These are phyloP conservation scores for Mionectes macconnelli DNA, from an alignment of 2,113 vertebrate species.

Conservation along the genomic window DNA sequence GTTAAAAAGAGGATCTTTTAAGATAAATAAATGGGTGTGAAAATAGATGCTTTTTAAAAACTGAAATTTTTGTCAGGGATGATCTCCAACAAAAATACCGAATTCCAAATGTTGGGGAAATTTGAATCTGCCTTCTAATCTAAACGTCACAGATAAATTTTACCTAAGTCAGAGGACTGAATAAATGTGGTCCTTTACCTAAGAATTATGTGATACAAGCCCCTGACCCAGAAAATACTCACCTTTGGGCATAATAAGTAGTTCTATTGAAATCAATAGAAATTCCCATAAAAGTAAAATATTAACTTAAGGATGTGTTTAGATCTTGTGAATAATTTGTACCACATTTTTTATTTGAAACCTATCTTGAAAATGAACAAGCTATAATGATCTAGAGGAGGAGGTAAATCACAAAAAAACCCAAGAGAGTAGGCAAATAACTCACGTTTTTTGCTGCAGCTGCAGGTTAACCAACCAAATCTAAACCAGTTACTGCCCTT, in stretches of 20 bases:
- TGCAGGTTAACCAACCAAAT: not conserved
- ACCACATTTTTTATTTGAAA: not conserved
- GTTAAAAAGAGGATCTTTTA: not conserved
- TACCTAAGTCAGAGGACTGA: not conserved
- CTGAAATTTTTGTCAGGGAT: not conserved
- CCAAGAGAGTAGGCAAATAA: not conserved
- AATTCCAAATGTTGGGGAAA: not conserved
- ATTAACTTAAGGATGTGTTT: not conserved
- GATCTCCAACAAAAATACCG: not conserved
- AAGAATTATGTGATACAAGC: not conserved
- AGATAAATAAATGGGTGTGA: not conserved
- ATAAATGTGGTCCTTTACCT: not conserved
- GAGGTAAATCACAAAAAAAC: not conserved
- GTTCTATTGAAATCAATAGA: constrained; percentile 21
- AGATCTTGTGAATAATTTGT: not conserved
- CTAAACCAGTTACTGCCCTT: not conserved
- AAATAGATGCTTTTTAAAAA: not conserved
- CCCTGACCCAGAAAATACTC: not conserved
- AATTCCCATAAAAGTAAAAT: constrained; percentile 6
- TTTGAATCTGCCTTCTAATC: not conserved
- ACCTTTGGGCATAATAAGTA: not conserved
- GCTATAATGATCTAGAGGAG: not conserved
- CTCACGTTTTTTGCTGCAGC: not conserved
- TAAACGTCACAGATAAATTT: not conserved
- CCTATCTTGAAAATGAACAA: not conserved